A percentile compares a stretch with the other conserved stretches of the same genome.
Conservation (phyloP, 1,140 invertebrate genomes). For the Paraescarpia echinospica region DNA sequence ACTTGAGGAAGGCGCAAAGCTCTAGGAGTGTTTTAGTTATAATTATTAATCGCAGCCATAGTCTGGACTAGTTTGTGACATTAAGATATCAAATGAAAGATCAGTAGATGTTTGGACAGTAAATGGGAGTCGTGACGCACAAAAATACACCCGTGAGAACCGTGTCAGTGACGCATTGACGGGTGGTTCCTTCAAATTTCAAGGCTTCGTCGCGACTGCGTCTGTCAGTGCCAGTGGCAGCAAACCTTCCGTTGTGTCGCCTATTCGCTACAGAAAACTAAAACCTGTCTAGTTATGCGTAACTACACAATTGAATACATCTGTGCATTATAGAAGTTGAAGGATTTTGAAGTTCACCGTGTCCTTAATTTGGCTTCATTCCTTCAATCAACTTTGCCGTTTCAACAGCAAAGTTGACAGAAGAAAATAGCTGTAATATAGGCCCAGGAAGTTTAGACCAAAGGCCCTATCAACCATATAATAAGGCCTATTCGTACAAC, state of each 20-base stretch:
- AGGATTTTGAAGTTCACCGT: neutral
- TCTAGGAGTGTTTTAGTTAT: neutral
- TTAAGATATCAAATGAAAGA: neutral
- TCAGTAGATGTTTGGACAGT: neutral
- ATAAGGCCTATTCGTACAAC: too few relatives aligned
- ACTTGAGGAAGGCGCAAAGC: neutral
- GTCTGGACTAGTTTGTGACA: neutral
- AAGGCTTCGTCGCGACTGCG: too few relatives aligned
- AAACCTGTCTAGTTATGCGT: neutral
- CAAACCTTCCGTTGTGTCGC: neutral
- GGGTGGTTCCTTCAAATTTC: too few relatives aligned
- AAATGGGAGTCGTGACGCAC: neutral
- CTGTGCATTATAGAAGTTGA: neutral
- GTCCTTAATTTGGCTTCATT: neutral
- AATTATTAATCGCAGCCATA: neutral
- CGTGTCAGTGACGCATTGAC: too few relatives aligned
- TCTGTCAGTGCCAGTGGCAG: too few relatives aligned
- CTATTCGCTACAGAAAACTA: neutral
- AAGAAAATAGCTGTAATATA: neutral
- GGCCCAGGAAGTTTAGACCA: too few relatives aligned
- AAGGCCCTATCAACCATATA: too few relatives aligned
- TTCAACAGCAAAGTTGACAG: neutral
- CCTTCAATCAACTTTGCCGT: too few relatives aligned
- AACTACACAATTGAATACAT: neutral
- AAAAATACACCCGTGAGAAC: neutral